A percentile compares a stretch with the other conserved stretches of the same genome.
These are phyloP conservation scores for Machaerirhynchus nigripectus DNA, from an alignment of 2,113 vertebrate genomes.

Conservation along the genomic window DNA sequence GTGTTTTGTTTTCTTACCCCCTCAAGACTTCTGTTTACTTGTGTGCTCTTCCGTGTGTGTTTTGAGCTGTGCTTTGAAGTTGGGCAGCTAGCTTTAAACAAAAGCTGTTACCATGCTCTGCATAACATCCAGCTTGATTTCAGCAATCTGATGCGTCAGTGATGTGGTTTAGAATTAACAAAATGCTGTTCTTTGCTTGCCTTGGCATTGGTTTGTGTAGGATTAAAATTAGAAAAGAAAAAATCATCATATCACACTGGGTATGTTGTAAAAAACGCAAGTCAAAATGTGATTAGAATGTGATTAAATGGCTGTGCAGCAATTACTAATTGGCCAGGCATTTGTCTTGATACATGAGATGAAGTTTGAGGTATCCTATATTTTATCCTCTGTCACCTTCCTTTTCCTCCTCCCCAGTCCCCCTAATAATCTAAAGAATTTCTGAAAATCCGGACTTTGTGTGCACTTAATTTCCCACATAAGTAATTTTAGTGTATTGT, in stretches of 20 bases:
- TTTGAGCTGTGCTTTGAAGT: constrained; percentile 26
- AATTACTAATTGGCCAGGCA: not conserved
- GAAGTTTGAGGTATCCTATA: not conserved
- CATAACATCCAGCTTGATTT: constrained; percentile 7
- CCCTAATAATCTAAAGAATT: not conserved
- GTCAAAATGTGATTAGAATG: not conserved
- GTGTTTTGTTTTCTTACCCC: not conserved
- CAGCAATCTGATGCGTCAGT: not conserved
- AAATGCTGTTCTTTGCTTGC: not conserved
- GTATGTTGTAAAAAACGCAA: not conserved
- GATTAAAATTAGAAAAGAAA: not conserved
- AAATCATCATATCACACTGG: not conserved
- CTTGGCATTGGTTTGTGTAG: not conserved
- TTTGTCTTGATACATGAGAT: not conserved
- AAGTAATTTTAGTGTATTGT: not conserved
- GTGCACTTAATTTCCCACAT: not conserved
- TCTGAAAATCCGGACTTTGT: not conserved
- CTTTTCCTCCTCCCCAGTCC: not conserved
- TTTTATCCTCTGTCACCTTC: not conserved
- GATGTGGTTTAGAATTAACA: constrained; percentile 11
- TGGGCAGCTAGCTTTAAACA: not conserved
- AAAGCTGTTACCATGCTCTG: constrained; percentile 14
- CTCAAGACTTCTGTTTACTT: not conserved
- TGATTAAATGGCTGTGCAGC: not conserved
- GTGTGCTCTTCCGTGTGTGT: not conserved